These are phyloP conservation scores for Calycopis cecrops DNA, from an alignment of 1,140 invertebrate genomes.

Conservation along the genomic window DNA sequence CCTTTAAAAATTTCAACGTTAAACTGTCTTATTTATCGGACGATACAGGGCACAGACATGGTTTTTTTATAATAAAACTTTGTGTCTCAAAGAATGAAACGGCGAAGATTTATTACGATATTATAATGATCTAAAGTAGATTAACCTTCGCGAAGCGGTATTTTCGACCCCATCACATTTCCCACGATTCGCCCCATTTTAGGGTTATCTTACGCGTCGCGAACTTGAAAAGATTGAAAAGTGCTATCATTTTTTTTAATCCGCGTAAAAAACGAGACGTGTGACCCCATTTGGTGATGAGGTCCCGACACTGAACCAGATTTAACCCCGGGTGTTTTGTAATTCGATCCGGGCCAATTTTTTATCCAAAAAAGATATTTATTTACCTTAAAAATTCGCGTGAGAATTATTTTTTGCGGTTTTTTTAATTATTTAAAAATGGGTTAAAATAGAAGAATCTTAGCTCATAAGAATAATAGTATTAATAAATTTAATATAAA, in stretches of 20 bases:
- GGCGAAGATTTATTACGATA: constrained; percentile 23
- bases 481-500: too few species aligned
- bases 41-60: too few species aligned
- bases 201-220: constrained; percentile 50
- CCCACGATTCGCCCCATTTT: constrained; percentile 68
- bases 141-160: constrained; percentile 48
- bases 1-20: too few species aligned
- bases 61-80: too few species aligned
- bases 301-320: constrained; percentile 59
- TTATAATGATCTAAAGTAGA: constrained; percentile 46
- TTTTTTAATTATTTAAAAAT: not conserved
- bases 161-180: constrained; percentile 42
- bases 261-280: constrained; percentile 36
- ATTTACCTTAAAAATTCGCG: constrained; percentile 33
- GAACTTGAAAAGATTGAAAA: constrained; percentile 56
- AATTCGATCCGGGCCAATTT: constrained; percentile 53
- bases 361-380: constrained; percentile 19
- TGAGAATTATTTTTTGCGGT: constrained; percentile 32
- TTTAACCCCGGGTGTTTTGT: constrained; percentile 60
- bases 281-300: constrained; percentile 65
- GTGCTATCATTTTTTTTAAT: constrained; percentile 48
- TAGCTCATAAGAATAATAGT: too few species aligned
- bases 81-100: constrained; percentile 5
- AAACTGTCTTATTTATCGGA: too few species aligned
- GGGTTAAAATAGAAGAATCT: not conserved